These are phyloP conservation scores for Xiphophorus couchianus DNA, from an alignment of 2,113 vertebrate species.

Conservation along the genomic window DNA sequence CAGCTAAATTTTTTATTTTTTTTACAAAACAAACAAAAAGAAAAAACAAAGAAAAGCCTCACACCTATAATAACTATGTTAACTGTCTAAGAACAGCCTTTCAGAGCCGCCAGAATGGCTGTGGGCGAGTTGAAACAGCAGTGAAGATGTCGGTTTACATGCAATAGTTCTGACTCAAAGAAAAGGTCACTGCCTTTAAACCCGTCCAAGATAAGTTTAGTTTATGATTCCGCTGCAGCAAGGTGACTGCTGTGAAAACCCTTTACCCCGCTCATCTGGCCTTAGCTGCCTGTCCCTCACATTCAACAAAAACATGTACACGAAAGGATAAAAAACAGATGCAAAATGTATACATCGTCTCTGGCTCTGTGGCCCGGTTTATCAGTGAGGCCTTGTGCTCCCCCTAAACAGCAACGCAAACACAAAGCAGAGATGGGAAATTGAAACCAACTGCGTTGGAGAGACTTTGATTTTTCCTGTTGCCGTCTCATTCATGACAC, in stretches of 20 bases:
- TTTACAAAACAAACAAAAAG: too few relatives aligned
- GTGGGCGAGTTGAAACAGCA: not conserved
- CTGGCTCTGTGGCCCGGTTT: constrained; percentile 55
- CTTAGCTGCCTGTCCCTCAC: constrained; percentile 18
- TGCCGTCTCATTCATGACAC: constrained; percentile 52
- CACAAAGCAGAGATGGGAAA: constrained; percentile 60
- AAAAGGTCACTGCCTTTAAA: constrained; percentile 1
- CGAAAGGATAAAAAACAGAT: constrained; percentile 52
- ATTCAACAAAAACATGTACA: constrained; percentile 46
- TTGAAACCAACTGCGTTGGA: constrained; percentile 69
- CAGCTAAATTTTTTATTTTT: not conserved
- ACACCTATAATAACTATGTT: not conserved
- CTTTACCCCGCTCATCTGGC: constrained; percentile 34
- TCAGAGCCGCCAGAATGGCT: not conserved
- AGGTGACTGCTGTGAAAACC: constrained; percentile 36
- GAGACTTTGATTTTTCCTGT: constrained; percentile 45
- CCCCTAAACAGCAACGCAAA: constrained; percentile 39
- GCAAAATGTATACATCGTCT: constrained; percentile 61
- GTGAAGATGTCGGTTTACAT: not conserved
- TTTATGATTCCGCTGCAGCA: constrained; percentile 24
- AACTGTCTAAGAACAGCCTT: not conserved
- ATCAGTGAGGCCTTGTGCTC: constrained; percentile 38
- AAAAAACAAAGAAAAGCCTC: too few relatives aligned
- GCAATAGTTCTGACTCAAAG: constrained; percentile 1
- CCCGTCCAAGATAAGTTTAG: constrained; percentile 10